Base-by-base conservation (phyloP, 1,140 invertebrate species). In the Eueides isabella region DNA sequence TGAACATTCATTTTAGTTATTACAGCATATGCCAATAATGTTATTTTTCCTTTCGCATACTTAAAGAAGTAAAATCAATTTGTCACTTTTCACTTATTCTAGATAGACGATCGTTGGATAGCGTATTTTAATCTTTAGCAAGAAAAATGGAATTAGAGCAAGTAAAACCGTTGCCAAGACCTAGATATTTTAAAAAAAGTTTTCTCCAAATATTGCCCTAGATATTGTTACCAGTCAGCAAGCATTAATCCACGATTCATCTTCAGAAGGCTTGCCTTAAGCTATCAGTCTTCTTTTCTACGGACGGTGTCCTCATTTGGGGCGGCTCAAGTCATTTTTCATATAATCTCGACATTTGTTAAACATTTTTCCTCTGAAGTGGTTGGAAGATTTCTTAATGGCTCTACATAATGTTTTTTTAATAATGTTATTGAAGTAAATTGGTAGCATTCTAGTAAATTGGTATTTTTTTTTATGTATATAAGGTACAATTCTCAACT, bases 301-400 rank as follows among this genome's bases (percentile, higher is more conserved):
- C 19, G 48, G 48, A 26, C 48, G 48, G 23, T 55, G 48, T 55
- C 48, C 48, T 55, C 48, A 55, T 55, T 55, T 55, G 48, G 48
- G 23, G 48, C 48, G 48, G 48, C 48, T 55, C 48, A 55, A 55
- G 19, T 55, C 48, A 55, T 55, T 55, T 55, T 55, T 55, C 23
- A 55, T 55, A 55, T 55, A 55, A 55, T 55, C 48, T 55, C 19
- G 48, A 55, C 48, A 55, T 55, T 55, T 26, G 48, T 55, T 55
- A 55, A 55, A 55, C 26, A 19, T 55, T 55, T 23, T 55, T 55
- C n/a, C 9, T 55, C 48, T 55, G 9, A 9, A 55, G 48, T 55
- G 23, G 48, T 55, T 55, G 19, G 2, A n/a, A n/a, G n/a, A 12
- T 23, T 55, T 55, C 1, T 11, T 19, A 9, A 11, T 23, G 23